These are phyloP conservation scores for Emberiza fucata DNA, from an alignment of 2,113 vertebrate species.

Conservation along the genomic window DNA sequence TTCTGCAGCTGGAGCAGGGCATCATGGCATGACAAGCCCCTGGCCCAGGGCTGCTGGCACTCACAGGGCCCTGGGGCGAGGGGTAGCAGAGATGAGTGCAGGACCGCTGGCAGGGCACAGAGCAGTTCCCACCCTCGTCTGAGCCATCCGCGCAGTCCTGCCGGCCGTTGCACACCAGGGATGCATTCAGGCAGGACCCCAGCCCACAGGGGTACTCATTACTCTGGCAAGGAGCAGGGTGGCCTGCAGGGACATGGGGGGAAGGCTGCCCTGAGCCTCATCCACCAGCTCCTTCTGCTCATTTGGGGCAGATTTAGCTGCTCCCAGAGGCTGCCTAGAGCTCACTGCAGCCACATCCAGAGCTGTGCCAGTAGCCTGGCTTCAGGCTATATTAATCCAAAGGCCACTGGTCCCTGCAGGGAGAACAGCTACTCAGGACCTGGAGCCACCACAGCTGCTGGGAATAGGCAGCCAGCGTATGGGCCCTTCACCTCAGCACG, in stretches of 20 bases:
- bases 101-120: constrained; percentile 36
- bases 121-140: constrained; percentile 81
- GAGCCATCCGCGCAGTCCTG: constrained; percentile 81
- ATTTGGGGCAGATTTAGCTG: neutral
- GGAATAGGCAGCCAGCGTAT: neutral
- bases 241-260: constrained; percentile 58
- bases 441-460: neutral
- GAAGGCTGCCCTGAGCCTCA: neutral
- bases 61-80: constrained; percentile 83
- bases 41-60: constrained; percentile 10
- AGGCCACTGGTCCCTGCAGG: neutral
- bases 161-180: constrained; percentile 77
- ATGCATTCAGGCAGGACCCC: constrained; percentile 71
- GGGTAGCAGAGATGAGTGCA: constrained; percentile 80
- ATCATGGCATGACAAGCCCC: neutral
- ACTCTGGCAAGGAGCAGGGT: constrained; percentile 61
- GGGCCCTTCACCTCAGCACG: neutral
- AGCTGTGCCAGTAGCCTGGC: neutral
- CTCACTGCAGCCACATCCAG: neutral
- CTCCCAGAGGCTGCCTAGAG: neutral
- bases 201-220: constrained; percentile 78
- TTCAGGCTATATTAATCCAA: neutral
- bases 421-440: neutral
- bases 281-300: neutral
- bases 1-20: neutral